Base-by-base conservation (phyloP, 2,797 vertebrate species). In the Enteromius unitaeniatus region DNA sequence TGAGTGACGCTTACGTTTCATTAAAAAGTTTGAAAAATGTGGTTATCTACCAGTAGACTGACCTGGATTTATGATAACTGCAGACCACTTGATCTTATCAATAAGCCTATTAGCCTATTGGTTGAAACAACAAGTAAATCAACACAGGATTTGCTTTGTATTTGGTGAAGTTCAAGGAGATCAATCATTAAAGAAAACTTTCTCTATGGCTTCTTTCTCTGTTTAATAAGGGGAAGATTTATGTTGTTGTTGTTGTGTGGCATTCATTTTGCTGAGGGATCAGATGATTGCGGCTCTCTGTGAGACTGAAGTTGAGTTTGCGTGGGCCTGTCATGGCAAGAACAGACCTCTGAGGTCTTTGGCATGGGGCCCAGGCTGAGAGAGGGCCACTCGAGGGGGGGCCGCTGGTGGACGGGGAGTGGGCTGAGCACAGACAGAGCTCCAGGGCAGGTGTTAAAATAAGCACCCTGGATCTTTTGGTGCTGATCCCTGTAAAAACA, bases 361-460 rank as follows among this genome's bases (percentile, higher is more conserved):
- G 95, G 95, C 93, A 90, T 85, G 65, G 60, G 92, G 93, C 95
- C 95, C 91, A 93, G 93, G 90, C 92, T 93, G 92, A 92, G 89
- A 93, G 90, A 92, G 92, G 92, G 92, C 93, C 93, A 88, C 94
- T 94, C 90, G 92, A 93, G 92, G 94, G 89, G 76, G 65, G 40
- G 79, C 3, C 21, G 40, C 91, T 88, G n/a, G 34, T 75, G 75
- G 85, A 86, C 85, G 75, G 89, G 93, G 88, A 91, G 90, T 88
- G 91, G 89, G 88, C 89, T 91, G 91, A 91, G 90, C 93, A 91
- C 93, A 94, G 91, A 93, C 89, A 93, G 92, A 90, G 93, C 93
- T 93, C 93, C 91, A 74, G 88, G 95, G 95, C 93, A 94, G 94
- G 93, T 95, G 95, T 94, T 94, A 94, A 95, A 95, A 95, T 95